Base-by-base conservation (phyloP, 2,888 invertebrate species). In the Drosophila suboccidentalis region DNA sequence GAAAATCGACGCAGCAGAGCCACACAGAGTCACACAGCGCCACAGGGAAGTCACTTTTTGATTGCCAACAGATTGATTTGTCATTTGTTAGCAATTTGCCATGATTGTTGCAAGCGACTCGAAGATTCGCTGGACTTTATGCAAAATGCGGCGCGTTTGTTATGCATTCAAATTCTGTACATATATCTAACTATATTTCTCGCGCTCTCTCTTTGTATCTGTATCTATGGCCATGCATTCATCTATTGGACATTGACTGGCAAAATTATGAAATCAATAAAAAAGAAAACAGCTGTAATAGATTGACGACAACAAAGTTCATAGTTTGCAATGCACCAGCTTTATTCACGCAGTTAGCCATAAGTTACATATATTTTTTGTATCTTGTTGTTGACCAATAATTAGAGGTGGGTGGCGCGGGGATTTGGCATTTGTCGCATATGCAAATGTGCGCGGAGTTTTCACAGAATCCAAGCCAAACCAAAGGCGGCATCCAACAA, bases 41-140 rank as follows among this genome's bases (percentile, higher is more conserved):
- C 72, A 75, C 65, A 70, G 77, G 85, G 80, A 86, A 85, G 82
- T 86, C 65, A 62, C 58, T 75, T 78, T 85, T 85, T 84, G 86
- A 84, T 86, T 86, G 82, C 84, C 78, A 76, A 51, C 80, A 80
- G 86, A 85, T 85, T 85, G 84, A 85, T 85, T 86, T 85, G 84
- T 85, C 84, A 83, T 86, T 80, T 82, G 71, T 66, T 64, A 57
- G 70, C 77, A 77, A 77, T 77, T 77, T 77, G 77, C 77, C 77
- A 74, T 15, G 39, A 53, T 36, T 38, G 17, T 8, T 22, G 51
- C 73, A 34, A 57, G 54, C 3, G 26, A 26, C 26, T 26, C 26
- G 26, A 26, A 26, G 26, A 26, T 5, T 62, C 19, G 46, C 55
- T 38, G 38, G 34, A 36, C 57, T 57, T 36, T 32, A 65, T 66